phyloP scores from a whole-genome alignment of 2,888 invertebrate genomes.

The Melipona bicolor region DNA sequence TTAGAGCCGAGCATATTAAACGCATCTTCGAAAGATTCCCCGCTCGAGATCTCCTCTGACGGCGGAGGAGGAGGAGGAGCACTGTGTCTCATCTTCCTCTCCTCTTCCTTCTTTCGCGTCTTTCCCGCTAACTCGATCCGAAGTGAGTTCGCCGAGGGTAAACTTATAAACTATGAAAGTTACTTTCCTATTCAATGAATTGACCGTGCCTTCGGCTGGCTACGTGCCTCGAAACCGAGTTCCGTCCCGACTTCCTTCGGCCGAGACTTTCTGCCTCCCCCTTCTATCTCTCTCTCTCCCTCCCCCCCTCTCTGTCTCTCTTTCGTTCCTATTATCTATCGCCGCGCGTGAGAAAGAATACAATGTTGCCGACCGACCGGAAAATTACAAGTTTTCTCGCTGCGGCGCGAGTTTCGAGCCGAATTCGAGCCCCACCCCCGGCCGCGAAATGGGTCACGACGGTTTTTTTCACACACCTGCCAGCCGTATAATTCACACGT shows the following conservation, averaged over 20 bases:
- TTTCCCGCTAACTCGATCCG: constrained; percentile 32
- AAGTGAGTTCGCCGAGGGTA: constrained; percentile 42
- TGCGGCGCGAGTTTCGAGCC: neutral
- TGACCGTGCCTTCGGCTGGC: constrained; percentile 58
- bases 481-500: constrained; percentile 24
- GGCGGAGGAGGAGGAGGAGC: no score
- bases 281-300: no score
- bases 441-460: constrained; percentile 25
- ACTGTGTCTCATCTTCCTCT: neutral
- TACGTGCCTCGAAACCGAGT: constrained; percentile 66
- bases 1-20: constrained; percentile 66
- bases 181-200: constrained; percentile 71
- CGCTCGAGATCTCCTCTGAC: constrained; percentile 3
- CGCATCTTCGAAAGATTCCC: constrained; percentile 50
- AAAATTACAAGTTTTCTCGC: constrained; percentile 65
- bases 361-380: constrained; percentile 52
- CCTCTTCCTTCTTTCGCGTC: neutral
- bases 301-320: no score
- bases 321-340: constrained; percentile 54
- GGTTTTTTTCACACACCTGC: constrained; percentile 19
- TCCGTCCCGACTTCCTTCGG: constrained; percentile 34
- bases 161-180: constrained; percentile 74
- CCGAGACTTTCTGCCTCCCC: neutral
- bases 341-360: constrained; percentile 56
- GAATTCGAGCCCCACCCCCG: neutral